Evolutionary conservation across 2,797 vertebrate genomes (phyloP).

Genomic region (Sylvia borin): DNA sequence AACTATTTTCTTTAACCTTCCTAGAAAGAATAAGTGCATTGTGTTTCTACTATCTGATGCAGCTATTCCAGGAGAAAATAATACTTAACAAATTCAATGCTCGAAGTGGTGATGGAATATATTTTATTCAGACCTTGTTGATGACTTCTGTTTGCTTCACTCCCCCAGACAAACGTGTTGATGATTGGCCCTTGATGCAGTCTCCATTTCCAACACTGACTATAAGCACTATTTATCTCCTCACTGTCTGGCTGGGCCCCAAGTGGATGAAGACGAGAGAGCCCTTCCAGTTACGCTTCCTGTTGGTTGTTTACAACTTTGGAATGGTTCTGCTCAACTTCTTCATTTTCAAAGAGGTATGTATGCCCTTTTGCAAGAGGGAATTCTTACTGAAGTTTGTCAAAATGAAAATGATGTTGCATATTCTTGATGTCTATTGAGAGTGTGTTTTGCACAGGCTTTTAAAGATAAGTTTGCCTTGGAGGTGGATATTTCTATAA

Average conservation of each 20-base stretch:
- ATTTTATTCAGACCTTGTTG: not conserved
- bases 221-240: constrained; percentile 94
- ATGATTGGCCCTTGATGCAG: constrained; percentile 97
- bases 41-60: not conserved
- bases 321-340: constrained; percentile 98
- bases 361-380: not conserved
- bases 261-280: constrained; percentile 97
- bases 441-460: not conserved
- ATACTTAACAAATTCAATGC: not conserved
- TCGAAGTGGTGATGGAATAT: not conserved
- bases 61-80: not conserved
- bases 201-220: constrained; percentile 92
- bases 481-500: not conserved
- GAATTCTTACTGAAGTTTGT: not conserved
- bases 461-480: not conserved
- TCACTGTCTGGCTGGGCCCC: constrained; percentile 96
- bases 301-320: constrained; percentile 96
- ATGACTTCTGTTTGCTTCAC: constrained; percentile 43
- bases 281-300: constrained; percentile 92
- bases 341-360: constrained; percentile 98
- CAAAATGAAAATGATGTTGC: not conserved
- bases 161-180: constrained; percentile 91
- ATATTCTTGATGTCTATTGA: not conserved
- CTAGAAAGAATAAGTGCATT: not conserved
- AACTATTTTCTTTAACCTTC: not conserved